Evolutionary conservation across 2,113 vertebrate species (phyloP), one percentile per base, ranked within the genome.

Genomic region (Pungitius pungitius): DNA sequence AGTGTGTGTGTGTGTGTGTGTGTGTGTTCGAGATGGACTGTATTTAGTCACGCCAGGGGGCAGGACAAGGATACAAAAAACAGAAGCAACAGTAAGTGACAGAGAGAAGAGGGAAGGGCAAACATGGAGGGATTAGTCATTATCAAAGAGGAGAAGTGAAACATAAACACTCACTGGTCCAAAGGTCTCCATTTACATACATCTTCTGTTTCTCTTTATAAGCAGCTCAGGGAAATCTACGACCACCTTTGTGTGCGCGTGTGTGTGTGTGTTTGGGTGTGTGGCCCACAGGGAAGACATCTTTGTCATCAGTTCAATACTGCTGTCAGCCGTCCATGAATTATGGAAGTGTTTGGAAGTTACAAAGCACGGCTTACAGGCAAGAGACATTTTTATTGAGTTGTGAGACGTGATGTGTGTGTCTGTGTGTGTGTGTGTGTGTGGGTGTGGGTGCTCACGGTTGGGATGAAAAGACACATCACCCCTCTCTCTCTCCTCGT

Each of bases 311-410:
- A 61, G 72, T 88, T 89, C 88, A 90, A 89, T 89, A 86, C 79
- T 57, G 69, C 86, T 90, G 90, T 90, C 89, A 90, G 59, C 35
- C 18, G 77, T 51, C 75, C 82, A 91, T 90, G 88, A 91, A 90
- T 92, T 89, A 92, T 90, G 89, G 83, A 90, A 78, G 73, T 83
- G 80, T 85, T 89, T 89, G 59, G 77, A 87, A 81, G 85, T 85
- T 86, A 89, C 88, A 89, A 88, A 88, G 74, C 83, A 80, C 71
- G 24, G 78, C 83, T 84, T 84, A 82, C 78, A 88, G 87, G 80
- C 73, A 81, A 83, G 69, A 80, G 87, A 84, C 86, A 83, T 73
- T 84, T 89, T 86, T 90, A 90, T 89, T 88, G 85, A 90, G 84
- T 88, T 87, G 78, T 71, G 84, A 75, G 69, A 85, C 12, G 62